Percentiles rank a stretch among this genome's conserved stretches.
These are phyloP conservation scores for Choreutis nemorana DNA, from an alignment of 2,888 invertebrate genomes.

Conservation along the genomic window DNA sequence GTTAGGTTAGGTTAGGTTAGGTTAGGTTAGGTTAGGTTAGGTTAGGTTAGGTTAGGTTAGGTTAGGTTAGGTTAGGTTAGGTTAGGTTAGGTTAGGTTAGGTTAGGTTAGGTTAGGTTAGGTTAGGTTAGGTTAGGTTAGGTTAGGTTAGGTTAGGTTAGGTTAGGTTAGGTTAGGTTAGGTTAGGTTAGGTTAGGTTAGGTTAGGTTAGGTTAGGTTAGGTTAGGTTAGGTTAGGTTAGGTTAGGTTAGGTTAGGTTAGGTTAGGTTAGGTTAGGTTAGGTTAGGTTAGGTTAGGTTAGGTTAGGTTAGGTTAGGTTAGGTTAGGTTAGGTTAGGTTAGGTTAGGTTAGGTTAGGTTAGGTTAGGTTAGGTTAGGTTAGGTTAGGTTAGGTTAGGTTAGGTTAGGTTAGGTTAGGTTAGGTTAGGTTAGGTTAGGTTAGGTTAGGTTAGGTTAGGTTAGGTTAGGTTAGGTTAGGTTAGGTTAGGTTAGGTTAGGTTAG, in stretches of 20 bases:
- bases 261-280: constrained; percentile 9
- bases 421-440: constrained; percentile 13
- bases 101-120: constrained; percentile 7
- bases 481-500: constrained; percentile 7
- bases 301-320: constrained; percentile 3
- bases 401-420: constrained; percentile 11
- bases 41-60: constrained; percentile 7
- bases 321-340: constrained; percentile 1
- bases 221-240: constrained; percentile 7
- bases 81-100: constrained; percentile 6
- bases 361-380: constrained; percentile 4
- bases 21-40: constrained; percentile 9
- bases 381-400: constrained; percentile 6
- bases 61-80: constrained; percentile 7
- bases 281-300: constrained; percentile 8
- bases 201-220: constrained; percentile 6
- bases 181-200: constrained; percentile 7
- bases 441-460: constrained; percentile 10
- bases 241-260: constrained; percentile 8
- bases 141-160: constrained; percentile 8
- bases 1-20: constrained; percentile 9
- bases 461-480: constrained; percentile 10
- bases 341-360: constrained; percentile 3
- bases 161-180: constrained; percentile 9
- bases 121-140: constrained; percentile 9